A percentile compares a stretch with the other conserved stretches of the same genome.
Evolutionary conservation across 2,113 vertebrate species (phyloP).

Genomic region (Passer domesticus): DNA sequence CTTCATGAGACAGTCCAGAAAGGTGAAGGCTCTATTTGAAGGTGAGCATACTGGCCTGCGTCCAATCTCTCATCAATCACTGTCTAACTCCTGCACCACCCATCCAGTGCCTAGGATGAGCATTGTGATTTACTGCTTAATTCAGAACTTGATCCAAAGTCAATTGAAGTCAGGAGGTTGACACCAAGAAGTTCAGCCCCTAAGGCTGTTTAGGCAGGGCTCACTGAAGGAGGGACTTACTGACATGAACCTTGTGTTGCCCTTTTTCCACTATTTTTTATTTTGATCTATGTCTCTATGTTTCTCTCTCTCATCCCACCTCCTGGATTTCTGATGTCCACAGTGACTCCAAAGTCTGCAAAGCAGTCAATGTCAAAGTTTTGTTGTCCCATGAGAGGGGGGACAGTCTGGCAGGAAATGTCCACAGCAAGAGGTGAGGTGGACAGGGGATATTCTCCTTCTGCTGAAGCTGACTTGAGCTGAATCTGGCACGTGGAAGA

Average conservation of each 20-base stretch:
- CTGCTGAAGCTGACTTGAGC: not conserved
- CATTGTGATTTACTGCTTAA: conserved; percentile 49
- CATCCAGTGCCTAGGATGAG: conserved; percentile 5
- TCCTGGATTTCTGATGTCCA: not conserved
- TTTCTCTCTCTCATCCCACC: not conserved
- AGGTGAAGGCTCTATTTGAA: conserved; percentile 13
- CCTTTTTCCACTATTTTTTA: not conserved
- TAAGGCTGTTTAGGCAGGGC: not conserved
- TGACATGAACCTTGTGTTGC: not conserved
- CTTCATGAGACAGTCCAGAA: not conserved
- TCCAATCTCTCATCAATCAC: conserved; percentile 55
- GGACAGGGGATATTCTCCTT: not conserved
- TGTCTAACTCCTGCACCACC: conserved; percentile 21
- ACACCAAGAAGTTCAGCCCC: not conserved
- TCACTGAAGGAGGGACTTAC: not conserved
- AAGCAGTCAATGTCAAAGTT: not conserved
- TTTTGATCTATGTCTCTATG: not conserved
- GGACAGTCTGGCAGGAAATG: not conserved
- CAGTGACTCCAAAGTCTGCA: not conserved
- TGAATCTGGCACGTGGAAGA: not conserved
- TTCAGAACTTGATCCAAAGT: not conserved
- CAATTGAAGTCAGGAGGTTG: conserved; percentile 46
- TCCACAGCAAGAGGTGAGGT: not conserved
- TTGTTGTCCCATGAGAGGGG: not conserved
- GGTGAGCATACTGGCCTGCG: not conserved